Base-by-base conservation (phyloP, 2,888 invertebrate species). In the Phyto melanocephala region DNA sequence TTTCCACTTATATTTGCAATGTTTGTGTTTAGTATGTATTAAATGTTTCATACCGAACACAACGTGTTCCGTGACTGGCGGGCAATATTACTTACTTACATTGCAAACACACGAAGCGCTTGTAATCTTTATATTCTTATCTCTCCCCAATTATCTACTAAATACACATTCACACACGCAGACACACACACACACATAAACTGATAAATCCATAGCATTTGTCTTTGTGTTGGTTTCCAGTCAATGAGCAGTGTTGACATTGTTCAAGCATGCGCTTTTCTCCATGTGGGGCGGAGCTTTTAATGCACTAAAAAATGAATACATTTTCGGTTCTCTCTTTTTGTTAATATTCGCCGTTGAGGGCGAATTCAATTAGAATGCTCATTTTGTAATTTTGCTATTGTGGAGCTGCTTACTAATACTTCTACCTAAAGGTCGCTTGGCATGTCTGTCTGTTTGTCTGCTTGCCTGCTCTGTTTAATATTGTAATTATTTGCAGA, bases 121-220 rank as follows among this genome's bases (percentile, higher is more conserved):
- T 81, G 82, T 68, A 71, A 74, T 80, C 77, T 82, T 86, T 75
- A 65, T 72, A 86, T 89, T 87, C 89, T 90, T 90, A 90, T 90
- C 90, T 90, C 87, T 88, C 87, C 79, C 85, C 86, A 88, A 90
- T 90, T 90, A 90, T 90, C 90, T 90, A 87, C 54, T 50, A 72
- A 63, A 24, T 62, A 24, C 15, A 52, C 22, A 67, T n/a, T 24
- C 8, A 8, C 33, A 28, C 56, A 54, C 45, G 45, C 35, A 37
- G n/a, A 54, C 65, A 24, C 20, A 28, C 58, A 24, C 37, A 52
- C 17, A 33, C 58, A 33, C 37, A 28, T 56, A 40, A 17, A 63
- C 40, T 24, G 13, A 3, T 15, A 20, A 54, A 50, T 37, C 17
- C 65, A 52, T 15, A 50, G 11, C n/a, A 20, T 54, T 40, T 40